phyloP scores from a whole-genome alignment of 2,797 vertebrate genomes.

The Oophaga sylvatica region DNA sequence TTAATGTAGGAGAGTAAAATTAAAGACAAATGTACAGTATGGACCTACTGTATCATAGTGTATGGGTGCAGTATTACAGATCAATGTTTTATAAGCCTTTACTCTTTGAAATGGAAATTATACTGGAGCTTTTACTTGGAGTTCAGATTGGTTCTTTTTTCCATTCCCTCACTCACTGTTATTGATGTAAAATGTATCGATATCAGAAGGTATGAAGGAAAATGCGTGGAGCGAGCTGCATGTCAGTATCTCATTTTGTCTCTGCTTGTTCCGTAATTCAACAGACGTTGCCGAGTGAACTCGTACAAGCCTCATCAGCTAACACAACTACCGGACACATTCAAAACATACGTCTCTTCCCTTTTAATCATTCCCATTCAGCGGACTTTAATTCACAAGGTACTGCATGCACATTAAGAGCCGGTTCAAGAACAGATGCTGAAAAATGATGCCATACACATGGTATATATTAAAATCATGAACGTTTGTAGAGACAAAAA shows the following conservation, averaged over 20 bases:
- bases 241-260: not conserved
- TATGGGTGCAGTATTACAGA: too few species aligned
- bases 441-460: conserved; percentile 11
- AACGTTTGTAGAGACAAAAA: conserved; percentile 15
- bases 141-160: not conserved
- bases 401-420: conserved; percentile 10
- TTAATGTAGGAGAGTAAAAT: too few species aligned
- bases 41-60: too few species aligned
- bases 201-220: not conserved
- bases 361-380: conserved; percentile 25
- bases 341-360: conserved; percentile 5
- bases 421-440: conserved; percentile 17
- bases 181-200: not conserved
- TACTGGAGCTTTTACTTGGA: not conserved
- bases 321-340: conserved; percentile 6
- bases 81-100: too few species aligned
- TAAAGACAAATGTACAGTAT: too few species aligned
- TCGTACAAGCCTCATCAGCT: conserved; percentile 2
- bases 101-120: not conserved
- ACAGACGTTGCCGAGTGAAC: not conserved
- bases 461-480: conserved; percentile 29
- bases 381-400: conserved; percentile 20
- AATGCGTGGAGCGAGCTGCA: not conserved
- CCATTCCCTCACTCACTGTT: not conserved
- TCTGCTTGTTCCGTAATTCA: not conserved